Base-by-base conservation (phyloP, 2,888 invertebrate genomes). In the Therioaphis trifolii region DNA sequence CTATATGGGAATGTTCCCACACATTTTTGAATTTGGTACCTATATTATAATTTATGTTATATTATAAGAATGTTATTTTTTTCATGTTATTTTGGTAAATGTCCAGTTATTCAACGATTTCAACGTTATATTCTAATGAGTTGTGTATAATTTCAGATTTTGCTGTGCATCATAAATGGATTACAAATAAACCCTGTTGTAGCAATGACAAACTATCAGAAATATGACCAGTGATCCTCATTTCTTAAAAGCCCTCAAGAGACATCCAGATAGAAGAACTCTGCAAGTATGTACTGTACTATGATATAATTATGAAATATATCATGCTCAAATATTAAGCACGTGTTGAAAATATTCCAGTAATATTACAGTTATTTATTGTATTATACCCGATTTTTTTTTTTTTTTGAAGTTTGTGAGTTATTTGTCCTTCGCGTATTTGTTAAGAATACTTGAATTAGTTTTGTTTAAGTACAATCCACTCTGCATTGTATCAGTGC, bases 201-300 rank as follows among this genome's bases (percentile, higher is more conserved):
- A 63, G 72, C 72, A 40, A 82, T 82, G 82, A 82, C 40, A 82
- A 40, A 82, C 63, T 15, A 63, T 63, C 74, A 74, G 40, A 82
- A 85, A 85, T 85, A 90, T 90, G 90, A 90, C 89, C 88, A 90
- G 90, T 88, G 90, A 91, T 87, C 89, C 90, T 84, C 90, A 90
- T 87, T 91, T 91, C 87, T 89, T 91, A 86, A 89, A 90, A 87
- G 90, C 91, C 86, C 89, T 91, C 85, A 90, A 90, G 88, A 90
- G 89, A 86, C 90, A 91, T 87, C 90, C 91, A 75, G 90, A 90
- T 86, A 88, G 90, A 86, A 88, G 91, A 84, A 90, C 90, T 85
- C 88, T 90, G 85, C 90, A 90, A 88, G 91, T 90, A 86, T 89
- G 88, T 75, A 27, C 18, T 15, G 24, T 69, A 24, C 1, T 55